Evolutionary conservation across 2,888 invertebrate species (phyloP), one percentile per base, ranked within the genome.

Genomic region (Drosophila mulleri): DNA sequence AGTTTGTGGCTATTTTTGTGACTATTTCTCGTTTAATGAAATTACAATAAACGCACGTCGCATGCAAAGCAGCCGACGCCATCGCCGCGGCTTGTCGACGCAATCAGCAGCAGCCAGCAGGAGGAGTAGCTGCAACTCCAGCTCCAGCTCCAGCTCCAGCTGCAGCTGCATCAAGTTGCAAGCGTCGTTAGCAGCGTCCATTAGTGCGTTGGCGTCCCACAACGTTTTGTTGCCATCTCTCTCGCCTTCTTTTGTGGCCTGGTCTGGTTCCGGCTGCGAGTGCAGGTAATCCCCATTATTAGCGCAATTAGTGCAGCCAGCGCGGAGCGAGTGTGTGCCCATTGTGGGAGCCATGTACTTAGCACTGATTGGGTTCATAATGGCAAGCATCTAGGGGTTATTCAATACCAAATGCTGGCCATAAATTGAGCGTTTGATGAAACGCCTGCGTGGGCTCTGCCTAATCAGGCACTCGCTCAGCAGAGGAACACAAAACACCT

Each of bases 21-120:
- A 76, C 76, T 90, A 86, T 90, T 88, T 86, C 81, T 77, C 84
- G 72, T 84, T 84, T 84, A 90, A 88, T 90, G 84, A 84, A 84
- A 84, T 90, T 90, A 84, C 90, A 84, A 84, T 83, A 88, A 84
- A 88, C 84, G 83, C 90, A 82, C 77, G 78, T 72, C 66, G 71
- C 61, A 75, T 53, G 69, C 67, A 78, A 75, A 66, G 76, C 68
- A 59, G 56, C 70, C 56, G 65, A 59, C 8, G 47, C 42, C 42
- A 42, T 16, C 7, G 42, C 42, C 41, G 20, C 44, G 8, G 47
- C 54, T 80, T 74, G 82, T 79, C 75, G 60, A 48, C 71, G 75
- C 82, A 82, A 74, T 71, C 68, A 78, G 56, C 9, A n/a, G 18
- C 5, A 26, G 39, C 35, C 57, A 41, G 29, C 18, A 2, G 47